Evolutionary conservation across 2,888 invertebrate species (phyloP), one percentile per base, ranked within the genome.

Genomic region (Protonemura montana): DNA sequence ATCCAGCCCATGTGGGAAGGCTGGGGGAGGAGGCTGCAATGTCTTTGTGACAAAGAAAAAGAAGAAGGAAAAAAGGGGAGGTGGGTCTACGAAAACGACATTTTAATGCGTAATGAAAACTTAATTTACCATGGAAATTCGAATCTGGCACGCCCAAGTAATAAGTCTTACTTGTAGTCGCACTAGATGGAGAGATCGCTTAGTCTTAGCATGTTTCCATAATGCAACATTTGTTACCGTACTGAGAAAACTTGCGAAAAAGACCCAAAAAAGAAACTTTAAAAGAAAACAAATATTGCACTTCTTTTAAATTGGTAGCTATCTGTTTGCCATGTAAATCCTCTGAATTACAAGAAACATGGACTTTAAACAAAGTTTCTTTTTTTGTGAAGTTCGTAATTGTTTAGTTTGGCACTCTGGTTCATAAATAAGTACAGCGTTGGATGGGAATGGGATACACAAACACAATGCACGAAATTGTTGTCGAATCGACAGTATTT

Each of bases 61-160:
- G 59, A 59, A 59, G 6, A 59, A 10, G 59, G 59, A 59, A 81
- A 81, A 81, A 81, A 29, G 26, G 30, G n/a, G 28, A 3, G 35
- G 82, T 85, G 29, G 82, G 41, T 26, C 82, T 26, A 83, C 78
- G 83, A 82, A 87, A 87, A 87, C 85, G 87, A 87, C 83, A 83
- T 85, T 87, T 87, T 87, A 87, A 87, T 87, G 87, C 82, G 87
- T 87, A 87, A 87, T 87, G 87, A 87, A 87, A 87, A 87, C 85
- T 87, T 87, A 87, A 87, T 87, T 87, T 87, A 86, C 78, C 87
- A 86, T 87, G 87, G 87, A 87, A 87, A 85, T 87, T 80, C 86
- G 41, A 78, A 35, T 83, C 76, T 84, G 78, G 77, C 82, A 82
- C 83, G 85, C 82, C 82, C 85, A 83, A 26, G 84, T 84, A 86